phyloP scores from a whole-genome alignment of 1,140 invertebrate species.

The Eurosta solidaginis region DNA sequence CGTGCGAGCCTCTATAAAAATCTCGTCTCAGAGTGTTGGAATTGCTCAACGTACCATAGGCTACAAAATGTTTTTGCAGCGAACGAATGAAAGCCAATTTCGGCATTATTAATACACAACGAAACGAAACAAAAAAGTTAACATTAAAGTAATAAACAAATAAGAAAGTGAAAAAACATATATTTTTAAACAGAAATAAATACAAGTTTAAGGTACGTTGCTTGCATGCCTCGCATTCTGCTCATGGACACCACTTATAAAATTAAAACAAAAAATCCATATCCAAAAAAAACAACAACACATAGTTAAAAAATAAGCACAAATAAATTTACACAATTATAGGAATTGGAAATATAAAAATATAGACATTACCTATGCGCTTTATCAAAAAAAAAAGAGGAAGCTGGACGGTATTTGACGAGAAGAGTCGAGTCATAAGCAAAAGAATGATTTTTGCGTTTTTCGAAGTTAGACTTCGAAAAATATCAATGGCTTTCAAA shows the following conservation, averaged over 20 bases:
- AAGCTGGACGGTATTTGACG: too few species aligned
- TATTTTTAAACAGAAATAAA: not conserved
- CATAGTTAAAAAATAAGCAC: not conserved
- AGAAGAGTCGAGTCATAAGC: too few species aligned
- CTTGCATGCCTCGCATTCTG: constrained; percentile 24
- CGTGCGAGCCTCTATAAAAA: constrained; percentile 85
- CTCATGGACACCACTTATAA: not conserved
- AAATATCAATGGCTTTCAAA: too few species aligned
- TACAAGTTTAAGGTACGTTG: not conserved
- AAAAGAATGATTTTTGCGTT: too few species aligned
- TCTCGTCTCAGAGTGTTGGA: constrained; percentile 78
- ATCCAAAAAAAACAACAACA: not conserved
- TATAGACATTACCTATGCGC: not conserved
- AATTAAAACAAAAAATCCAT: not conserved
- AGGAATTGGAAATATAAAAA: not conserved
- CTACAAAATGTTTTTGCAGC: constrained; percentile 34
- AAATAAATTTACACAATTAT: not conserved
- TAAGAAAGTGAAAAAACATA: constrained; percentile 8
- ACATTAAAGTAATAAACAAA: constrained; percentile 37
- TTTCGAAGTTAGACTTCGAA: too few species aligned
- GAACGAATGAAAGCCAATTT: constrained; percentile 44
- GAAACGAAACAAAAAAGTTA: constrained; percentile 55
- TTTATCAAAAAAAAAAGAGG: not conserved
- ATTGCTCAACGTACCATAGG: constrained; percentile 56
- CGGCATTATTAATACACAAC: constrained; percentile 52